Evolutionary conservation across 2,113 vertebrate species (phyloP), one percentile per base, ranked within the genome.

Genomic region (Orcinus orca): DNA sequence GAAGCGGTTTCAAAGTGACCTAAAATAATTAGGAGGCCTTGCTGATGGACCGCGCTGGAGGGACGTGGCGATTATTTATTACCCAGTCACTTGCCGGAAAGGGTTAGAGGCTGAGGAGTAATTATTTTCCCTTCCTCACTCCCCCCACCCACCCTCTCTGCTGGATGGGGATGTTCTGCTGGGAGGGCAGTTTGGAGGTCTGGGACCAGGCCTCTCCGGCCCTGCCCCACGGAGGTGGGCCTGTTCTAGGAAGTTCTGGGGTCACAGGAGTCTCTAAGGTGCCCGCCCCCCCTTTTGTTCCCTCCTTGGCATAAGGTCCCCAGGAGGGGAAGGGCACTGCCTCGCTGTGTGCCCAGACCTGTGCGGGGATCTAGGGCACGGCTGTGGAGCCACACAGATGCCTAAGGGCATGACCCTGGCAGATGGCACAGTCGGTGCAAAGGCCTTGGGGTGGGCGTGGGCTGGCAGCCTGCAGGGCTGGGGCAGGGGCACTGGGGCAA

Each of bases 81-180:
- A 99, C 98, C 95, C 70, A 98, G 99, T 98, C 98, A 98, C 99
- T 98, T 98, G 98, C 98, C 98, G 95, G 98, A 98, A 99, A 99
- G 99, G 99, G 99, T 98, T 99, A 98, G 99, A 99, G 98, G 98
- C 98, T 99, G 98, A 98, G 98, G 98, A 98, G 98, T 99, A 98
- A 98, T 99, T 98, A 98, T 99, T 98, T 98, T 98, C 98, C 97
- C 97, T 98, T 96, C 97, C 98, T 97, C 87, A 95, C 95, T 55
- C 50, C 74, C 74, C 86, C 55, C 5, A 58, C 90, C 23, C 67
- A 23, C n/a, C 70, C 90, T 81, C 68, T 93, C 97, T 65, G 80
- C 96, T 93, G 71, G 91, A 94, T 97, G 93, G 76, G 73, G 25
- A 11, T 89, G 93, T 97, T 98, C 97, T 92, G 67, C 96, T 93